phyloP scores from a whole-genome alignment of 2,113 vertebrate genomes.

The Baryphthengus martii region DNA sequence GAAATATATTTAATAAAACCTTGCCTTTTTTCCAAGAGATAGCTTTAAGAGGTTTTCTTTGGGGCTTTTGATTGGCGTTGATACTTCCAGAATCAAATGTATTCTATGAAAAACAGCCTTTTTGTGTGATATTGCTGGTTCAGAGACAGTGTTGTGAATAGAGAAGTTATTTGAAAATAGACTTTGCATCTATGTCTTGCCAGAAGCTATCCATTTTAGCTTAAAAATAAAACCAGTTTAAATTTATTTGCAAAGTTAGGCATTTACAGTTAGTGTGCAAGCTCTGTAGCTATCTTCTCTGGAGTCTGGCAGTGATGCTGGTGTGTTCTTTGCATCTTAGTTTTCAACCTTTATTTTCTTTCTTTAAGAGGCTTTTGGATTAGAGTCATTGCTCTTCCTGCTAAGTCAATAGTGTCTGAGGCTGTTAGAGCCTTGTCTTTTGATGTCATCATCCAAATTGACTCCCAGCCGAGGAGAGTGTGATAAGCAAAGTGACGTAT shows the following conservation, averaged over 20 bases:
- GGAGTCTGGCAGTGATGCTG: background rate
- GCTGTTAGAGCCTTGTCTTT: rapidly evolving
- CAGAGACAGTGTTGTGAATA: background rate
- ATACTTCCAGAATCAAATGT: background rate
- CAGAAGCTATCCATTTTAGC: background rate
- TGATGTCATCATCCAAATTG: background rate
- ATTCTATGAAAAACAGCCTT: background rate
- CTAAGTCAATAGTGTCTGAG: background rate
- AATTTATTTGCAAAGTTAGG: background rate
- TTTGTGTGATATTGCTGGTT: background rate
- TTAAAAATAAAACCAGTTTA: background rate
- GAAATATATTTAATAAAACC: constrained; percentile 17
- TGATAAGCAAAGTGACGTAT: background rate
- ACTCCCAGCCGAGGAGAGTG: background rate
- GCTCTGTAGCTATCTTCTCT: background rate
- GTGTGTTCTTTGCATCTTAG: background rate
- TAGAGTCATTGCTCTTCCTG: background rate
- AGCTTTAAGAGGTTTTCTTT: background rate
- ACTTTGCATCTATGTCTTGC: background rate
- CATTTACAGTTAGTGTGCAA: background rate
- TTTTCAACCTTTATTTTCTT: background rate
- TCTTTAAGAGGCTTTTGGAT: background rate
- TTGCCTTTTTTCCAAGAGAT: background rate
- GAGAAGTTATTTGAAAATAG: background rate
- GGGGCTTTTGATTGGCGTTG: background rate